These are phyloP conservation scores for Oostethus manadensis DNA, from an alignment of 2,113 vertebrate species.

Conservation along the genomic window DNA sequence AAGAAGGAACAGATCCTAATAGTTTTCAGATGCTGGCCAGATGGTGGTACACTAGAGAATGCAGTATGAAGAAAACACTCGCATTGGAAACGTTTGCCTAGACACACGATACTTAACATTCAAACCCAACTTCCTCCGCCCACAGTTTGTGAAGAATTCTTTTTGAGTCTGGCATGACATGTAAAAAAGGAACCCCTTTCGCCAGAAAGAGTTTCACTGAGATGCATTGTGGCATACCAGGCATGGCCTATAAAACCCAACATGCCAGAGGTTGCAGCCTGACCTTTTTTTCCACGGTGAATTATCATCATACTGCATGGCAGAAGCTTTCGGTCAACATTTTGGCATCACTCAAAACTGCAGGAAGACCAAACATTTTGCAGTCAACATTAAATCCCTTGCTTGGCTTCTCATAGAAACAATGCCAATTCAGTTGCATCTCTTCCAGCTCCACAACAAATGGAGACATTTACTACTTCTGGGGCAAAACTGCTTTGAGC, in stretches of 20 bases:
- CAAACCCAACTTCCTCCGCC: constrained; percentile 58
- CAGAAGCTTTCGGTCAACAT: constrained; percentile 14
- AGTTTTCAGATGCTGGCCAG: constrained; percentile 77
- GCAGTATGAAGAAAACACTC: constrained; percentile 52
- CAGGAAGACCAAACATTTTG: constrained; percentile 10
- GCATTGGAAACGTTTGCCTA: constrained; percentile 48
- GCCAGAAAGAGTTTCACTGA: constrained; percentile 11
- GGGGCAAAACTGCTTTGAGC: too few species aligned
- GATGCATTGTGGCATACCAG: constrained; percentile 21
- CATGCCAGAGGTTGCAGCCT: constrained; percentile 26
- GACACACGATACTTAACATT: constrained; percentile 64
- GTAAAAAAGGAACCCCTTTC: constrained; percentile 29
- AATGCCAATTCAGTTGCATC: too few species aligned
- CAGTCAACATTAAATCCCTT: not conserved
- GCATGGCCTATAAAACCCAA: constrained; percentile 41
- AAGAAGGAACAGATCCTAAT: constrained; percentile 70
- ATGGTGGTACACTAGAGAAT: constrained; percentile 59
- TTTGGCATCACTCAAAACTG: constrained; percentile 16
- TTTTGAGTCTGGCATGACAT: constrained; percentile 14
- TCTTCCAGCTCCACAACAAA: not conserved
- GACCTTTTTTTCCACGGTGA: constrained; percentile 31
- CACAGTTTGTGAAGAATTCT: constrained; percentile 41
- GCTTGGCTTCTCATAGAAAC: not conserved
- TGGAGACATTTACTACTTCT: not conserved
- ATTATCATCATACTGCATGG: constrained; percentile 28